These are phyloP conservation scores for Patella depressa DNA, from an alignment of 2,888 invertebrate genomes.

Conservation along the genomic window DNA sequence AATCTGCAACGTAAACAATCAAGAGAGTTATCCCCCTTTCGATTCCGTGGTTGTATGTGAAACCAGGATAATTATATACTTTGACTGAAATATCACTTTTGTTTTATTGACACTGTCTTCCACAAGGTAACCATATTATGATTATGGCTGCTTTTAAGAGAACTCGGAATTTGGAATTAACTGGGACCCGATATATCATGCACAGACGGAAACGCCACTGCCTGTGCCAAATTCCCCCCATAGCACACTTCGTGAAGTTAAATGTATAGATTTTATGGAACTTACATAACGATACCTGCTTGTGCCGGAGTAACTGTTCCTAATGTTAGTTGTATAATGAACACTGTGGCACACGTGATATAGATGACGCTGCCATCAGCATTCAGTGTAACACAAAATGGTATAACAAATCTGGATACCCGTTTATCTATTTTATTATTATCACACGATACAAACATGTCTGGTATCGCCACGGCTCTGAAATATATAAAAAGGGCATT, in stretches of 20 bases:
- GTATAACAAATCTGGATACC: slow-evolving; percentile 55
- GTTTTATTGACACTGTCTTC: no score
- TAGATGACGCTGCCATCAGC: slow-evolving; percentile 63
- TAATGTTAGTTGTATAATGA: slow-evolving; percentile 52
- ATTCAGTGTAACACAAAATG: slow-evolving; percentile 61
- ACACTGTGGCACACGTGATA: slow-evolving; percentile 56
- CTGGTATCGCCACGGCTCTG: slow-evolving; percentile 64
- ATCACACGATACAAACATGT: slow-evolving; percentile 59
- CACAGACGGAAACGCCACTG: no score
- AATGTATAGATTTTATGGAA: not conserved
- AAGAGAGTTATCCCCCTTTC: no score
- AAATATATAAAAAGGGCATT: slow-evolving; percentile 10
- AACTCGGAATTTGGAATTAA: no score
- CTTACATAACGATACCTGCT: slow-evolving; percentile 54
- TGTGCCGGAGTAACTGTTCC: slow-evolving; percentile 40
- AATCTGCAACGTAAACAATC: slow-evolving; percentile 39
- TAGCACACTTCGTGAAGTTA: not conserved
- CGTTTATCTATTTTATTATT: slow-evolving; percentile 55
- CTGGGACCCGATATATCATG: no score
- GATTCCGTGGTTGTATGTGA: no score
- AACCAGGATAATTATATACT: no score
- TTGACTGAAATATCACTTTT: no score
- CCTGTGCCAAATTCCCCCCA: no score
- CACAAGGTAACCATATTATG: no score
- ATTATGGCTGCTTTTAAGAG: no score